Evolutionary conservation across 2,797 vertebrate genomes (phyloP).

Genomic region (Hafferia zeledoni): DNA sequence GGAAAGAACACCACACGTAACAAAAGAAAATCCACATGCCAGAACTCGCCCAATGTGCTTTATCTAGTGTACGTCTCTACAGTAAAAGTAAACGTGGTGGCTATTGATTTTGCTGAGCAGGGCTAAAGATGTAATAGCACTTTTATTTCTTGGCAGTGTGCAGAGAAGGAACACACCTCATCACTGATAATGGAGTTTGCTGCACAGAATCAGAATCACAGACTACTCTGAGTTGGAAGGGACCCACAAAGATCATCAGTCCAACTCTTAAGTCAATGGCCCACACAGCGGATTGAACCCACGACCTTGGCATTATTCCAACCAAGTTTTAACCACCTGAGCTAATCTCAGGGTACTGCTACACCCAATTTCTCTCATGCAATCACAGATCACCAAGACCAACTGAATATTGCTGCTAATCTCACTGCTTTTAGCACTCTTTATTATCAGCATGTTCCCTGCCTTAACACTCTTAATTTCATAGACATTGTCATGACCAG

Average conservation of each 20-base stretch:
- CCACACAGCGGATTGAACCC: too few relatives aligned
- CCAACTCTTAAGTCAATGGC: too few relatives aligned
- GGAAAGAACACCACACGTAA: background rate
- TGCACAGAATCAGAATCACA: background rate
- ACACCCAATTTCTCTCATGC: background rate
- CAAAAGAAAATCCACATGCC: background rate
- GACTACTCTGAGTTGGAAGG: too few relatives aligned
- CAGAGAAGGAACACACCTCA: background rate
- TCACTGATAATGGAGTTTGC: background rate
- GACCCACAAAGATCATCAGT: too few relatives aligned
- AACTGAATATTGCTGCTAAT: background rate
- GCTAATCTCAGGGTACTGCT: background rate
- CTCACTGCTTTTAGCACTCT: background rate
- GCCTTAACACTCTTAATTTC: background rate
- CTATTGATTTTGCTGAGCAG: background rate
- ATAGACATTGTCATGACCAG: background rate
- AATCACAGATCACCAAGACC: background rate
- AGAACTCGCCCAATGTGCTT: background rate
- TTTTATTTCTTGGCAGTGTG: background rate
- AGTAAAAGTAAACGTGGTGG: background rate
- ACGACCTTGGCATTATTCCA: too few relatives aligned
- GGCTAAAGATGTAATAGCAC: background rate
- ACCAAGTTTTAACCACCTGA: too few relatives aligned
- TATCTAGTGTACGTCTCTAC: background rate
- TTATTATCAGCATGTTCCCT: background rate